Evolutionary conservation across 35 echinoderm and acorn worm genomes (phyloP).

Genomic region (Eucidaris tribuloides): DNA sequence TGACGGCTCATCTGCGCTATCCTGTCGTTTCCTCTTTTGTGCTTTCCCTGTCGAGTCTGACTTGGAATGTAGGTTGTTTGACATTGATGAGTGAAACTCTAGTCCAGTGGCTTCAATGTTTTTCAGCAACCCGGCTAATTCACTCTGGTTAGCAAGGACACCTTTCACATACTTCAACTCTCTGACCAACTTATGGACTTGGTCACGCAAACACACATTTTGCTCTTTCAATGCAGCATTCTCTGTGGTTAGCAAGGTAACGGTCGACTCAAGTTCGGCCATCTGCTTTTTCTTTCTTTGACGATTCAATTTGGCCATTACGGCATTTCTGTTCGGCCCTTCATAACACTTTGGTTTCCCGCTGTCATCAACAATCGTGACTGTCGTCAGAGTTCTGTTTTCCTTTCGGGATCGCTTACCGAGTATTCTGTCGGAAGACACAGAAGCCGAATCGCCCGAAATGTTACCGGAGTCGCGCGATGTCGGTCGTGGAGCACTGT

Average conservation of each 20-base stretch:
- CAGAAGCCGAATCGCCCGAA: no score
- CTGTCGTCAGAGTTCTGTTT: neutral
- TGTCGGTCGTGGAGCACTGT: no score
- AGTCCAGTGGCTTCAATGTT: slow-evolving; percentile 65
- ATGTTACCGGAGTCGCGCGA: no score
- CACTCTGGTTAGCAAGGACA: slow-evolving; percentile 82
- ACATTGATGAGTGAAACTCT: slow-evolving; percentile 52
- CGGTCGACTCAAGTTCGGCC: slow-evolving; percentile 38
- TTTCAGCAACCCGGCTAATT: slow-evolving; percentile 39
- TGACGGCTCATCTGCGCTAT: neutral
- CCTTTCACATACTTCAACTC: slow-evolving; percentile 78
- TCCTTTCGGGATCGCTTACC: no score
- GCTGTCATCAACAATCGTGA: neutral
- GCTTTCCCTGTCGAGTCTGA: neutral
- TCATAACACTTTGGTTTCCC: neutral
- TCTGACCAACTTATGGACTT: slow-evolving; percentile 30
- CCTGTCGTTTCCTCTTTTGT: neutral
- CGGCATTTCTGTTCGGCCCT: slow-evolving; percentile 66
- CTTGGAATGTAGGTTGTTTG: neutral
- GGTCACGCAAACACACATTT: neutral
- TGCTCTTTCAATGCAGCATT: slow-evolving; percentile 45
- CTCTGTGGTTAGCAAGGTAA: slow-evolving; percentile 32
- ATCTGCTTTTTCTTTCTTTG: slow-evolving; percentile 69
- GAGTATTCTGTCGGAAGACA: no score
- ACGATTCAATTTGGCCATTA: slow-evolving; percentile 73